Evolutionary conservation across 2,888 invertebrate species (phyloP), one percentile per base, ranked within the genome.

Genomic region (Litoditis marina): DNA sequence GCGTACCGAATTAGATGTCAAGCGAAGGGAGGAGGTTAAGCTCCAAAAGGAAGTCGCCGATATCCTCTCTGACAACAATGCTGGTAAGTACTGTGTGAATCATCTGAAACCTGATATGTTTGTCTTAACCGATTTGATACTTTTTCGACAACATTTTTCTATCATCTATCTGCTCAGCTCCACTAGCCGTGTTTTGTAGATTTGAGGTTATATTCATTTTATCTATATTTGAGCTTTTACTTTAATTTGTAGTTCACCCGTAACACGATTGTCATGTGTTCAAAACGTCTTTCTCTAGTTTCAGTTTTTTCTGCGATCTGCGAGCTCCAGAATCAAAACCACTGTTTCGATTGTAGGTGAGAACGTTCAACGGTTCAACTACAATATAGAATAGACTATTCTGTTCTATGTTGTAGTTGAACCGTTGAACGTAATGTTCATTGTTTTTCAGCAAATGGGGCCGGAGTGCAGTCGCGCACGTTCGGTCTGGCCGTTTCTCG

Each of bases 401-500:
- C n/a, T 11, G 36, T 25, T 5, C 4, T 2, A 5, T 4, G 16
- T 49, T 51, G 11, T 47, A 61, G 61, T 56, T 3, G 55, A 47
- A 25, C n/a, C n/a, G 8, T 8, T 6, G 4, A 3, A 44, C 5
- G 3, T 25, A 4, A n/a, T 11, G 50, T 28, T 22, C 6, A n/a
- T 51, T 2, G 22, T n/a, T 6, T 62, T 78, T 56, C 63, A 78
- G 76, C 70, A 16, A 73, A 19, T 44, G 44, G 44, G 3, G 19
- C 63, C 7, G 64, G 64, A 2, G 76, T 79, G 34, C 74, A 76
- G 57, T 62, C 71, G 36, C 71, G 75, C 1, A 60, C 74, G 0
- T 79, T 81, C 52, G 76, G 77, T 7, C 66, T 78, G 39, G 76
- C 78, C 0, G 75, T 80, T 4, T 77, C 79, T 13, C 74, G 78